Base-by-base conservation (phyloP, 1,140 invertebrate genomes). In the Ostrea denselamellosa region DNA sequence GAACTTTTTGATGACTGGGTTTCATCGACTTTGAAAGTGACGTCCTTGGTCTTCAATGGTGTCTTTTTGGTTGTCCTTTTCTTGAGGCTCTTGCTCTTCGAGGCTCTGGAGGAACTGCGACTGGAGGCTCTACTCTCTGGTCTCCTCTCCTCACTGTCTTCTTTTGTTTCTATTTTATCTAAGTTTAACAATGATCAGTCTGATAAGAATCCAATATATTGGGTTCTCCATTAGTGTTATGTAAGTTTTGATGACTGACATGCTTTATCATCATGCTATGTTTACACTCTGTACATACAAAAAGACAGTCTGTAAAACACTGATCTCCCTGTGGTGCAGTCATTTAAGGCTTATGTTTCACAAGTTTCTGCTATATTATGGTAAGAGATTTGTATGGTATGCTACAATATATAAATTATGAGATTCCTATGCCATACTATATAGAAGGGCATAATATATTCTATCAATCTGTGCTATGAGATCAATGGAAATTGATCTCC, bases 81-180 rank as follows among this genome's bases (percentile, higher is more conserved):
- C 68, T 87, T 88, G 22, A 85, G 77, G 8, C 87, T 89, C 86
- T 92, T 92, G 65, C 62, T 85, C 28, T 88, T 86, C 44, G 90
- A 90, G 14, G 90, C 83, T 34, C 91, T 87, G 14, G 92, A 91
- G 34, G 93, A 93, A 82, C 90, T 91, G 14, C 91, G 84, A 83
- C 92, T 93, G 10, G 93, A 91, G 22, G 89, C 85, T n/a, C 90
- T 86, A 65, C 92, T 92, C 44, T 93, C 93, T 22, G 85, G 53
- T n/a, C 91, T 86, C 19, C 89, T 87, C 10, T 90, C 91, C 44
- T 65, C 68, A 44, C 82, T 84, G n/a, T 90, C 89, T n/a, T 56
- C 22, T 25, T 89, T 87, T 28, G 86, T 87, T 12, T 92, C 92
- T 28, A 91, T 90, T 87, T 90, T 92, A 85, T 92, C 92, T 92